Percentiles rank a stretch among this genome's conserved stretches.
Evolutionary conservation across 2,113 vertebrate species (phyloP).

Genomic region (Myotis yumanensis): DNA sequence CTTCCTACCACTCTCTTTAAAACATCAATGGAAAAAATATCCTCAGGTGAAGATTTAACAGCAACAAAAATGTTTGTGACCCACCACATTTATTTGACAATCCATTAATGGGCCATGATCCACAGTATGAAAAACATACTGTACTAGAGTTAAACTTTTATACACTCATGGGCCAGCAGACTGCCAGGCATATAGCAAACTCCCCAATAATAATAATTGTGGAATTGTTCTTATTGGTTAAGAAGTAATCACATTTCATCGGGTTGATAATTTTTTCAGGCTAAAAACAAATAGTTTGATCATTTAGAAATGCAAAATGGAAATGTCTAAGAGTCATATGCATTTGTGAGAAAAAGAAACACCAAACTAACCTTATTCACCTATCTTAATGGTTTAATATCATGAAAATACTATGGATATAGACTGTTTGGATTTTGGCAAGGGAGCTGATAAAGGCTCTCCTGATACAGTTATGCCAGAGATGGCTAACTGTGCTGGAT

Average conservation of each 20-base stretch:
- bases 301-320: constrained; percentile 6
- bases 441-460: neutral
- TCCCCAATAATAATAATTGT: neutral
- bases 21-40: no score
- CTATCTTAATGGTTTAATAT: neutral
- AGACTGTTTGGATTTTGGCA: neutral
- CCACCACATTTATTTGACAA: neutral
- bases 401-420: neutral
- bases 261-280: neutral
- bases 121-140: neutral
- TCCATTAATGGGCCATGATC: neutral
- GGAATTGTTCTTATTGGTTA: neutral
- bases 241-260: neutral
- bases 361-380: neutral
- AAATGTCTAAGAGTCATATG: neutral
- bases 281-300: constrained; percentile 25
- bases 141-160: neutral
- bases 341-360: constrained; percentile 14
- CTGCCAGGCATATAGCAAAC: neutral
- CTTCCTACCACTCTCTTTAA: no score
- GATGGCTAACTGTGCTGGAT: neutral
- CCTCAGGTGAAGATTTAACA: no score
- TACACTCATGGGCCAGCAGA: neutral
- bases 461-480: neutral
- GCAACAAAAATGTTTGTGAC: neutral